Base-by-base conservation (phyloP, 2,888 invertebrate genomes). In the Brassicogethes aeneus region DNA sequence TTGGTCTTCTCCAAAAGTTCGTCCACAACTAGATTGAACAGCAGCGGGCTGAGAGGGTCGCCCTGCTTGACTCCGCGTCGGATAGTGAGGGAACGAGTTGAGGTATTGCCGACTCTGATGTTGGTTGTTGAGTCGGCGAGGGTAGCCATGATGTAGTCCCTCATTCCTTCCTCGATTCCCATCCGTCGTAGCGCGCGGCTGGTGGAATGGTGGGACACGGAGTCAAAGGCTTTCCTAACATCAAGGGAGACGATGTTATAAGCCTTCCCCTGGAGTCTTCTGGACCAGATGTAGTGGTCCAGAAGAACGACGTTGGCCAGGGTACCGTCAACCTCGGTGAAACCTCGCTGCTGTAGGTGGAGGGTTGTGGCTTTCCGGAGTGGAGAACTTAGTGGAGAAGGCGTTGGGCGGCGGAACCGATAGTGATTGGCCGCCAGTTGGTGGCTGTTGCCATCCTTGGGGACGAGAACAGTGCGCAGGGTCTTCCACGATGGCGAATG, bases 351-450 rank as follows among this genome's bases (percentile, higher is more conserved):
- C 7, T 32, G 2, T 5, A 10, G 13, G 13, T 42, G 32, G 10
- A 57, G 40, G 1, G 14, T 2, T 5, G 42, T 17, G 2, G 40
- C 15, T 0, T 15, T 8, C 15, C 32, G 14, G 0, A 56, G 12
- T 48, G 42, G 17, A 61, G 14, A 14, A 53, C 40, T 1, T 53
- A 34, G 40, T 60, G 55, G 1, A 60, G 33, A 7, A 61, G 43
- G 1, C 56, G 33, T 34, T 53, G 53, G 3, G 48, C 5, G 1
- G 52, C 47, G 0, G 53, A 52, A 2, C 51, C 48, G 16, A 61
- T 55, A 5, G 60, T 57, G 1, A 60, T 55, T 0, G 58, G 59
- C 7, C 58, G 36, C 56, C 56, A 59, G 41, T 59, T 60, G 0
- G 39, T 31, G 0, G 52, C 37, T 14, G 17, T 56, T 50, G 3